Base-by-base conservation (phyloP, 2,888 invertebrate genomes). In the Volucella inanis region DNA sequence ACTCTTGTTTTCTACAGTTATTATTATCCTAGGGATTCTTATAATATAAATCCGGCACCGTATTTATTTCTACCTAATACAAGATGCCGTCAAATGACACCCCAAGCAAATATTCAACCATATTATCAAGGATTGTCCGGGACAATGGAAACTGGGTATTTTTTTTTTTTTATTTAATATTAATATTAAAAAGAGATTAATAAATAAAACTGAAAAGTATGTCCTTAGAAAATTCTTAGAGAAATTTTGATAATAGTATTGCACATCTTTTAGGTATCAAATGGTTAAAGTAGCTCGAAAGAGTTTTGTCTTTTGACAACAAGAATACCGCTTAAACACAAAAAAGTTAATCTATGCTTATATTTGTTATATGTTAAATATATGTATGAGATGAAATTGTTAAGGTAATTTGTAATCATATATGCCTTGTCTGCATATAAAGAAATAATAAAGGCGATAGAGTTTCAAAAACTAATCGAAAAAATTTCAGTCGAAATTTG, bases 111-210 rank as follows among this genome's bases (percentile, higher is more conserved):
- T 68, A 85, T 85, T 49, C 85, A 72, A 75, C 85, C 80, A 1
- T 85, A 81, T 49, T 85, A 85, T 64, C 81, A 80, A 64, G 85
- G 85, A 72, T 81, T 85, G 72, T 12, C 85, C 41, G 80, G 76
- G 14, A n/a, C 76, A 64, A 72, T 85, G 10, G 77, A 67, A 67
- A 12, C 80, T 38, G 85, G 84, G 84, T 85, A 80, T 31, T 4
- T 49, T 55, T 57, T 57, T 14, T 8, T 59, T 45, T 38, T 47
- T 11, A 14, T 8, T 68, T 14, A n/a, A 47, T 55, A 52, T 11
- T 6, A 31, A 31, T 45, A 6, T 3, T n/a, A 47, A 14, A 14
- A 22, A 14, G 1, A n/a, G 11, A 41, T 52, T 10, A 52, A 18
- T 4, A 9, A 18, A 52, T 18, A 22, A 0, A 22, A 31, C 31